Base-by-base conservation (phyloP, 2,888 invertebrate species). In the Drosophila mercatorum region DNA sequence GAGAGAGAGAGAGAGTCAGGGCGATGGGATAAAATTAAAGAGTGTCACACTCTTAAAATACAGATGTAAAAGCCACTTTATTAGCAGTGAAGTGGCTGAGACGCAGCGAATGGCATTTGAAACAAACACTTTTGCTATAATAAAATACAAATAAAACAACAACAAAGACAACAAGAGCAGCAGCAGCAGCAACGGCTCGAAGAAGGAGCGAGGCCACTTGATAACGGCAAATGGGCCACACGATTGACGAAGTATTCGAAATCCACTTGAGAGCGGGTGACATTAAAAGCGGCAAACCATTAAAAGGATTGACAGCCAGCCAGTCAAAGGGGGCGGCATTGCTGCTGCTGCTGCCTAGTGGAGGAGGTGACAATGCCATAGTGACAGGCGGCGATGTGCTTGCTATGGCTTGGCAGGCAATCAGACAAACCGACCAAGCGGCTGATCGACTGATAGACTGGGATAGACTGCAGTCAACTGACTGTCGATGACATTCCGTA, bases 71-170 rank as follows among this genome's bases (percentile, higher is more conserved):
- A 38, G 58, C 41, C 57, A 67, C 66, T 71, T 26, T 40, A 47
- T 49, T 7, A 44, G 8, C 7, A 69, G 44, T 72, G 60, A 73
- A 83, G 60, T 70, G 66, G 57, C 53, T 49, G 17, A 66, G 65
- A 49, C 58, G 55, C 55, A 70, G 63, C 63, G 76, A 76, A 78
- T 75, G 83, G 67, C 76, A 85, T 77, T 88, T 79, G 75, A 75
- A 85, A 79, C 75, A 88, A 75, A 75, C 76, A 85, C 61, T 85
- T 78, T 81, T 71, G 72, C 72, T 65, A 65, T 72, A 81, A 85
- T 86, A 86, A 83, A 83, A 86, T 81, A 74, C 71, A 79, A 81
- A 78, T 81, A 75, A 79, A 85, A 72, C 59, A 75, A 62, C 55
- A 62, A 58, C 61, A 75, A 62, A 52, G 60, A 58, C 61, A 68